Conservation (phyloP, 2,888 invertebrate species). For the Bellardia bayeri region DNA sequence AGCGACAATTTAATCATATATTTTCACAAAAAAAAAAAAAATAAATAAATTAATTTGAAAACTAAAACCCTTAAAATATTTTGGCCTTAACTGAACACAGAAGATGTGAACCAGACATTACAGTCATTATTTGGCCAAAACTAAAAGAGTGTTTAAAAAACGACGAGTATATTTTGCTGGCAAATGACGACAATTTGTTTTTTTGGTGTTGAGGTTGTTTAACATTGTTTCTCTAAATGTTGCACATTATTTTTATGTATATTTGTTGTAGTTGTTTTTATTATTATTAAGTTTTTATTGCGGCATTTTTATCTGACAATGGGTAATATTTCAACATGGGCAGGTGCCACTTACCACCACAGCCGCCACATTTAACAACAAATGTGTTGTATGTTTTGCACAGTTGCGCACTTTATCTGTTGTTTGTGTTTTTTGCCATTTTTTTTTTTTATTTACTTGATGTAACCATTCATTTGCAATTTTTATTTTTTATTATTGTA, state of each 20-base stretch:
- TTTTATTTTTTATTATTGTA: background rate
- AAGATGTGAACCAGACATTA: conserved; percentile 42
- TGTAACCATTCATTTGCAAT: conserved; percentile 60
- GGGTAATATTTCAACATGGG: conserved; percentile 69
- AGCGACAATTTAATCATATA: conserved; percentile 68
- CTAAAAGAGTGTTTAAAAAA: conserved; percentile 49
- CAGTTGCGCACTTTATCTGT: conserved; percentile 62
- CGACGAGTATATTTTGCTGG: conserved; percentile 35
- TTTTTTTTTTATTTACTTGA: conserved; percentile 21
- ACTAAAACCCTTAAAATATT: conserved; percentile 50
- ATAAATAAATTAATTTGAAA: conserved; percentile 46
- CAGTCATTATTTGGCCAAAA: conserved; percentile 42
- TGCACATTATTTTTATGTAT: conserved; percentile 30
- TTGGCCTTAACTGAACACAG: conserved; percentile 21
- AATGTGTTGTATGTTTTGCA: conserved; percentile 61
- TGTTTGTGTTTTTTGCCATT: conserved; percentile 19
- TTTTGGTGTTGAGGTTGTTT: conserved; percentile 66
- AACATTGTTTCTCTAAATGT: conserved; percentile 64
- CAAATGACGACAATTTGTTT: conserved; percentile 70
- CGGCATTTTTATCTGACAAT: conserved; percentile 64
- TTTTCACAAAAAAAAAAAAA: conserved; percentile 25
- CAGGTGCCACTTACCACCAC: conserved; percentile 68
- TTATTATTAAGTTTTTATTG: conserved; percentile 53
- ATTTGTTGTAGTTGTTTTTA: conserved; percentile 16
- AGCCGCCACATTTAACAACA: conserved; percentile 53